Evolutionary conservation across 92 coral and sea anemone species (phyloP).

Genomic region (Meandrina meandrites): DNA sequence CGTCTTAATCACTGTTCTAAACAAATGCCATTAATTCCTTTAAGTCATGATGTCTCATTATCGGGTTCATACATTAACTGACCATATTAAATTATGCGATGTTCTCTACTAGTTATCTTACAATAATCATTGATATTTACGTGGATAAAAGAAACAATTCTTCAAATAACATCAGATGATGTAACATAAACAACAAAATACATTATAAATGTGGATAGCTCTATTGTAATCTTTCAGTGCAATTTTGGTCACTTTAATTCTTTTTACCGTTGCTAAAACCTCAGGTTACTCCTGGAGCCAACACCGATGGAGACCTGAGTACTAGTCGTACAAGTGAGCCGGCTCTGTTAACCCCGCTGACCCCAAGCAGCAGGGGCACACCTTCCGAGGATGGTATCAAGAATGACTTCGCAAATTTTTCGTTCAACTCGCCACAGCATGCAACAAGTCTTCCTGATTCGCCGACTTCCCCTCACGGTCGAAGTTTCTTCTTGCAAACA

Average conservation of each 20-base stretch:
- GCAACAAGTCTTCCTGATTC: conserved; percentile 33
- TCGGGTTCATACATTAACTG: too few relatives aligned
- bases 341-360: conserved; percentile 67
- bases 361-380: conserved; percentile 57
- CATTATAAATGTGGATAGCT: too few relatives aligned
- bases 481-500: conserved; percentile 46
- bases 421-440: conserved; percentile 30
- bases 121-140: too few relatives aligned
- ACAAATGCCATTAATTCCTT: background rate
- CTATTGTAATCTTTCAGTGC: too few relatives aligned
- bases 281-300: conserved; percentile 68
- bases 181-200: too few relatives aligned
- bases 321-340: conserved; percentile 54
- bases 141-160: too few relatives aligned
- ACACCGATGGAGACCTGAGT: conserved; percentile 39
- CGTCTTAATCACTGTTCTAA: background rate
- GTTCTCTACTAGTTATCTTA: too few relatives aligned
- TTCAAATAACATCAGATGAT: too few relatives aligned
- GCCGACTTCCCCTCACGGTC: conserved; percentile 50
- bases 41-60: too few relatives aligned
- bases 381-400: conserved; percentile 47
- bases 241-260: too few relatives aligned
- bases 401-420: conserved; percentile 33
- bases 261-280: background rate
- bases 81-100: too few relatives aligned